Conservation (phyloP, 2,797 vertebrate genomes). For the Merluccius polli region DNA sequence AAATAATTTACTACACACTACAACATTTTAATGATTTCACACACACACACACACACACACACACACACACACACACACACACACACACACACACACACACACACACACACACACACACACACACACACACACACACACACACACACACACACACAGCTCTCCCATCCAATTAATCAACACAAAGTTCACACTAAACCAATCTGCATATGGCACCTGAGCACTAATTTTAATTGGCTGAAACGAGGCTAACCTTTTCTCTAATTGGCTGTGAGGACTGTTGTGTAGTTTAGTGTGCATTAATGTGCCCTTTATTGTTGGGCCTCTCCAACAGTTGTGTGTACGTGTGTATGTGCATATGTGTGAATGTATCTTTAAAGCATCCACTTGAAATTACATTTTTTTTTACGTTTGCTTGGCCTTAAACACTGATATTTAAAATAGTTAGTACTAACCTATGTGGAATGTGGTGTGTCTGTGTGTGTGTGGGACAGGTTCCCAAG, state of each 20-base stretch:
- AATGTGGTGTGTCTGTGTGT: not conserved
- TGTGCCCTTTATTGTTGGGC: not conserved
- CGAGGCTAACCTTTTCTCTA: conserved; percentile 57
- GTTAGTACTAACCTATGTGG: not conserved
- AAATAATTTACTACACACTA: not conserved
- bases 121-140: conserved; percentile 10
- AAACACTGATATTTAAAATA: not conserved
- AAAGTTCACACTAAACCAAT: conserved; percentile 44
- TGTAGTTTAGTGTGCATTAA: conserved; percentile 17
- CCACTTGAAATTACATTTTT: not conserved
- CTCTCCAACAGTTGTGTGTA: not conserved
- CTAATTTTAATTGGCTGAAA: conserved; percentile 57
- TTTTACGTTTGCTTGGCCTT: not conserved
- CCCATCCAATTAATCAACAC: conserved; percentile 51
- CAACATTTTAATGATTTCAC: not conserved
- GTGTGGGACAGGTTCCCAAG: not conserved
- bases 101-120: conserved; percentile 9
- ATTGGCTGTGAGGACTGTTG: conserved; percentile 46
- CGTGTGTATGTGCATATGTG: not conserved
- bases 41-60: not conserved
- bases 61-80: too few species aligned
- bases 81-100: not conserved
- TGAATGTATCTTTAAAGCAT: not conserved
- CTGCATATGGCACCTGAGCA: conserved; percentile 49
- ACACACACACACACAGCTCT: not conserved